Conservation (phyloP, 2,888 invertebrate genomes). For the Temnothorax unifasciatus region DNA sequence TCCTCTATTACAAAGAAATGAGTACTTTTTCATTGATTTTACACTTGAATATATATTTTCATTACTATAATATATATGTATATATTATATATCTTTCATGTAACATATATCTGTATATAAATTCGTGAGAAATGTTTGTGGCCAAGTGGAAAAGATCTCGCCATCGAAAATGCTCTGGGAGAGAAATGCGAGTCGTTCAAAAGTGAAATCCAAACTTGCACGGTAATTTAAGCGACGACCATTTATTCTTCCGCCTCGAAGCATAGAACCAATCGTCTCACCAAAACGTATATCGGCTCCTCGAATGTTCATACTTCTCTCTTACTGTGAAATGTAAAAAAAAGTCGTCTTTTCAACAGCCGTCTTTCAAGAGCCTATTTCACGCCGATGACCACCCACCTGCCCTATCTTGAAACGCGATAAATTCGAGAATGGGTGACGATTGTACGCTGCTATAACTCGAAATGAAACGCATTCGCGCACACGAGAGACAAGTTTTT, state of each 20-base stretch:
- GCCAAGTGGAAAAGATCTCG: background rate
- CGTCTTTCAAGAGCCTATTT: conserved; percentile 24
- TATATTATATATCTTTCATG: background rate
- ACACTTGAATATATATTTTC: background rate
- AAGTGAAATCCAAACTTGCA: conserved; percentile 30
- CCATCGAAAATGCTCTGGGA: background rate
- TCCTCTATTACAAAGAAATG: background rate
- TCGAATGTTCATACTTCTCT: conserved; percentile 29
- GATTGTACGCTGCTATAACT: conserved; percentile 62
- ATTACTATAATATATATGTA: background rate
- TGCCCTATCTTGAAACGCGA: conserved; percentile 23
- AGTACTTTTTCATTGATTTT: background rate
- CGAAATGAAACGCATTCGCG: conserved; percentile 29
- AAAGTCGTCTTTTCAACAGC: conserved; percentile 21
- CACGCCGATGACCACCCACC: conserved; percentile 15
- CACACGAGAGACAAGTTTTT: conserved; percentile 33
- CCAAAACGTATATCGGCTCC: conserved; percentile 15
- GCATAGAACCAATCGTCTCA: conserved; percentile 21
- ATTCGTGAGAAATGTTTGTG: background rate
- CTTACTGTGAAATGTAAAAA: conserved; percentile 25
- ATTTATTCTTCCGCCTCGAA: conserved; percentile 27
- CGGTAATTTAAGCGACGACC: conserved; percentile 35
- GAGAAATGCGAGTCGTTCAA: conserved; percentile 34
- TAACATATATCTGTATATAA: background rate
- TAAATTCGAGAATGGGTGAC: conserved; percentile 54